Base-by-base conservation (phyloP, 2,797 vertebrate genomes). In the Astyanax mexicanus region DNA sequence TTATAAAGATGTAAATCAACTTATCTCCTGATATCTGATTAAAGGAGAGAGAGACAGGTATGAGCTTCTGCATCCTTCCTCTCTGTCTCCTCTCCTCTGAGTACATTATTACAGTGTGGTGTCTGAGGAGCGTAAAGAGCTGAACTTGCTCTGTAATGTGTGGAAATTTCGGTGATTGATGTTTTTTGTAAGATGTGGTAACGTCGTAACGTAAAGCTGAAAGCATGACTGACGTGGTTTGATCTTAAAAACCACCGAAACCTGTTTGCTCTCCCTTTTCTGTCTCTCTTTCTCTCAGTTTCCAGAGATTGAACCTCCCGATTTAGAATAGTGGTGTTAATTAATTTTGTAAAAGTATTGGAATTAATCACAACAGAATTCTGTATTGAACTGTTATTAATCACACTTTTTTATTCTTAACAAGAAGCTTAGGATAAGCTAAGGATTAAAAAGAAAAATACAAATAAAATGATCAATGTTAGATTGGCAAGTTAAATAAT, bases 161-260 rank as follows among this genome's bases (percentile, higher is more conserved):
- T 72, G 76, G 61, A 79, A 77, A 67, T 49, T 75, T 79, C 37
- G 47, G 66, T 17, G 62, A 75, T 40, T 75, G 80, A 82, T 72
- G 77, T 64, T 45, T 74, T 58, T 69, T 66, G 38, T 81, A 81
- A 79, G 79, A 81, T 83, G 82, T 83, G 82, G 82, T 83, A 51
- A 67, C n/a, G 51, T 61, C n/a, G 35, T 76, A 68, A 79, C 74
- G 60, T 73, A 52, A 83, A 76, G 55, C 58, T 67, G 69, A 69
- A 78, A 80, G 52, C 51, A 54, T 64, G 70, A 70, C 70, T 80
- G 76, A 65, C 82, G 85, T 77, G 87, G 90, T 91, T 92, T 89
- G 21, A 74, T 57, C 42, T 75, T 40, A 81, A 90, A 91, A 81
- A 81, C 76, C 80, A 91, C 89, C 68, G 88, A 91, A 91, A 91